Conservation (phyloP, 2,113 vertebrate species). For the Acanthisitta chloris region DNA sequence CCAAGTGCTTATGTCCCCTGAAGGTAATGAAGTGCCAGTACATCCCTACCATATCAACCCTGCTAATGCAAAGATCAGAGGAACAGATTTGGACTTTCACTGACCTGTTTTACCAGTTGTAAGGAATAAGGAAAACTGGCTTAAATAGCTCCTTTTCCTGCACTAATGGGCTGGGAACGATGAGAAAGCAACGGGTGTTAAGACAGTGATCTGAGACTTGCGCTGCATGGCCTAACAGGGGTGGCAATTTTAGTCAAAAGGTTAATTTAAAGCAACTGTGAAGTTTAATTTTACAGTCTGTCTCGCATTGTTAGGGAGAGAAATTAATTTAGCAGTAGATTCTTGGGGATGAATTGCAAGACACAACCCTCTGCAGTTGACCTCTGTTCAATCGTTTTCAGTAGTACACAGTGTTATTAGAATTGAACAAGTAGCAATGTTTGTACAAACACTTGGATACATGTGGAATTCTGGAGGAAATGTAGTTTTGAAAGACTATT, state of each 20-base stretch:
- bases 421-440: neutral
- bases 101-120: rapidly evolving
- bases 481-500: neutral
- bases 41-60: neutral
- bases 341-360: neutral
- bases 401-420: neutral
- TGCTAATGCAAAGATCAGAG: neutral
- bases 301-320: neutral
- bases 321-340: neutral
- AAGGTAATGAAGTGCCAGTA: neutral
- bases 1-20: neutral
- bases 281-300: neutral
- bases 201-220: neutral
- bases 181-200: neutral
- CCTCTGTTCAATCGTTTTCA: neutral
- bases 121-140: neutral
- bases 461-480: neutral
- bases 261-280: neutral
- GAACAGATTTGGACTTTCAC: neutral
- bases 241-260: neutral
- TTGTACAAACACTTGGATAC: neutral
- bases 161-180: neutral
- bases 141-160: neutral
- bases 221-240: neutral
- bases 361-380: neutral